Evolutionary conservation across 2,113 vertebrate genomes (phyloP).

Genomic region (Sinocyclocheilus anshuiensis): DNA sequence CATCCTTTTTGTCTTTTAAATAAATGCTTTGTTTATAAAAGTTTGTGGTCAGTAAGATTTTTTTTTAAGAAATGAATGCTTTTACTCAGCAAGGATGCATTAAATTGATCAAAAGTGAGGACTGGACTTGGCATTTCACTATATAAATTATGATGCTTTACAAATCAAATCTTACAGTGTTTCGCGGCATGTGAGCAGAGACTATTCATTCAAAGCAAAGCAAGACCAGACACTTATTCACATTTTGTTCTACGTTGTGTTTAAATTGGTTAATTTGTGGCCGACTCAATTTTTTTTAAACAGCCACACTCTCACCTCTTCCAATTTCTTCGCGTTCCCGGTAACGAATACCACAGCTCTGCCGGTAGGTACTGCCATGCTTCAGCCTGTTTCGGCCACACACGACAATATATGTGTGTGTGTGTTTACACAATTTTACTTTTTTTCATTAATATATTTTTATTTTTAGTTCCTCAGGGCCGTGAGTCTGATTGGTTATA

Average conservation of each 20-base stretch:
- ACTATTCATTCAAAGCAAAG: background rate
- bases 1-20: no score
- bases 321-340: conserved; percentile 89
- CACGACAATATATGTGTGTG: no score
- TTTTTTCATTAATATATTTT: background rate
- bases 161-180: background rate
- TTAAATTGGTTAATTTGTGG: background rate
- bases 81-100: no score
- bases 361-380: conserved; percentile 74
- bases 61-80: no score
- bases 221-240: background rate
- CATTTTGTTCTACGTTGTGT: background rate
- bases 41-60: no score
- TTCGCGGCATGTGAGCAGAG: background rate
- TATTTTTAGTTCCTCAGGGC: conserved; percentile 88
- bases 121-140: background rate
- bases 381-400: background rate
- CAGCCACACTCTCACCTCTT: conserved; percentile 76
- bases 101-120: background rate
- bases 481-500: conserved; percentile 95
- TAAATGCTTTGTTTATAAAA: no score
- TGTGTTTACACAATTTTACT: no score
- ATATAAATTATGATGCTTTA: background rate
- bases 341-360: conserved; percentile 89
- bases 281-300: background rate